phyloP scores from a whole-genome alignment of 2,113 vertebrate genomes.

The Felis chaus region DNA sequence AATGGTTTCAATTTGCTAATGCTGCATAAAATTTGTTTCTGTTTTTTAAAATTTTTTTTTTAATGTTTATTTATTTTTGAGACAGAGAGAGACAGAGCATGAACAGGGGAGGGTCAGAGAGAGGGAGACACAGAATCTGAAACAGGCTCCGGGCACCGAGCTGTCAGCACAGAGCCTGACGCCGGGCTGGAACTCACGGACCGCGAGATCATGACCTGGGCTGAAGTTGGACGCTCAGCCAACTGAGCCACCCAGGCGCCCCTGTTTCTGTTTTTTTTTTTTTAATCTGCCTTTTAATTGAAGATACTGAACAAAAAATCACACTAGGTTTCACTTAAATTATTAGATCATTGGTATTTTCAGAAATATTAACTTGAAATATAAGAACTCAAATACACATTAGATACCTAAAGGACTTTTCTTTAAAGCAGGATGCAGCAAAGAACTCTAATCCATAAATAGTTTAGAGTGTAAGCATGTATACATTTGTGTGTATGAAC shows the following conservation, averaged over 20 bases:
- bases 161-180: too few relatives aligned
- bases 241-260: too few relatives aligned
- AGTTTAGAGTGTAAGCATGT: background rate
- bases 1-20: background rate
- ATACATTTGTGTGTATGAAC: background rate
- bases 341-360: background rate
- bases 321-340: background rate
- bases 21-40: background rate
- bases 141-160: too few relatives aligned
- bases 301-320: background rate
- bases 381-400: background rate
- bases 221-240: too few relatives aligned
- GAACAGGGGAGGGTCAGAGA: too few relatives aligned
- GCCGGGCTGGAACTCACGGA: too few relatives aligned
- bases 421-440: background rate
- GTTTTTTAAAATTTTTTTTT: background rate
- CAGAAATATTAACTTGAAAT: background rate
- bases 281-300: background rate
- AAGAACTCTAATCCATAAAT: background rate
- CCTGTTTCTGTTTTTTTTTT: background rate
- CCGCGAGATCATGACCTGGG: too few relatives aligned
- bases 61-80: too few relatives aligned
- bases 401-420: background rate
- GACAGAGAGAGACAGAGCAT: too few relatives aligned
- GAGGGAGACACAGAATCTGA: too few relatives aligned